Percentiles rank a stretch among this genome's conserved stretches.
Conservation (phyloP, 2,797 vertebrate genomes). For the Simalia tracyae region DNA sequence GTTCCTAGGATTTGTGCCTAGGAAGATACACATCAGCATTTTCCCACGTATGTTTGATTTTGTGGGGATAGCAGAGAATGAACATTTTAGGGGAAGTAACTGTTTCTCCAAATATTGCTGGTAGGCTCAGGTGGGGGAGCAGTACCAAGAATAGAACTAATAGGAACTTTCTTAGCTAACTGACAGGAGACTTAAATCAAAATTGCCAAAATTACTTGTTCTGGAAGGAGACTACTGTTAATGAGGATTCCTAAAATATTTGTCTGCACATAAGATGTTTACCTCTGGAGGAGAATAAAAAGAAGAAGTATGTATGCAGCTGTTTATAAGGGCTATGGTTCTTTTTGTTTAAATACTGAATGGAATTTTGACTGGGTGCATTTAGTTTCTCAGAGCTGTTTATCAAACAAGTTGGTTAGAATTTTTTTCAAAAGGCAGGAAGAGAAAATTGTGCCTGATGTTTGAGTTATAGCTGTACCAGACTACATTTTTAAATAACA, state of each 20-base stretch:
- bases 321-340: background rate
- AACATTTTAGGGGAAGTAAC: background rate
- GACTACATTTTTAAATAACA: background rate
- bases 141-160: background rate
- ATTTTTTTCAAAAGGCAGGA: background rate
- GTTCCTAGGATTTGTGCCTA: background rate
- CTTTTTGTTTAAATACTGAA: background rate
- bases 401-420: background rate
- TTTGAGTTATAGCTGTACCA: background rate
- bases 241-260: background rate
- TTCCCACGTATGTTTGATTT: background rate
- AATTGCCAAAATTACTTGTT: background rate
- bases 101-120: background rate
- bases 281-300: background rate
- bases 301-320: background rate
- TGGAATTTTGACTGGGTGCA: background rate
- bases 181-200: background rate
- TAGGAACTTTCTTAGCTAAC: background rate
- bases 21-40: background rate
- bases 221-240: background rate
- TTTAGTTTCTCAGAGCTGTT: background rate
- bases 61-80: background rate
- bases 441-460: background rate
- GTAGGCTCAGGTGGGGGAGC: background rate
- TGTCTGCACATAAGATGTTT: background rate